These are phyloP conservation scores for Pantherophis guttatus DNA, from an alignment of 2,113 vertebrate species.

Conservation along the genomic window DNA sequence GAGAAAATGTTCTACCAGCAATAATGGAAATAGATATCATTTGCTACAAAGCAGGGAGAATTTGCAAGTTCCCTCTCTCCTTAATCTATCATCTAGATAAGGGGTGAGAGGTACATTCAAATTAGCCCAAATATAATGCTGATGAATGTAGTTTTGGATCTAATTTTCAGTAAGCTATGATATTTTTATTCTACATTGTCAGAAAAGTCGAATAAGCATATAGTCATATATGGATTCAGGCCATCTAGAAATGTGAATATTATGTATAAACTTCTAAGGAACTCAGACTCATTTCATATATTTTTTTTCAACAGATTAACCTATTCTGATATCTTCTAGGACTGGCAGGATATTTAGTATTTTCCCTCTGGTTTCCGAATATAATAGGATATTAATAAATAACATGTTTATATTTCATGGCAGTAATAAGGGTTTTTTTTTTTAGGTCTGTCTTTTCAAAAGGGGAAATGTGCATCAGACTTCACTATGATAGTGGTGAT, in stretches of 20 bases:
- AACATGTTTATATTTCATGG: too few species aligned
- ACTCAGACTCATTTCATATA: conserved; percentile 18
- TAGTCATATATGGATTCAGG: conserved; percentile 5
- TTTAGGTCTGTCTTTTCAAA: neutral
- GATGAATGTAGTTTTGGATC: neutral
- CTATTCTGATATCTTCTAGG: neutral
- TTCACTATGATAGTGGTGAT: too few species aligned
- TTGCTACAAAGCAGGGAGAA: neutral
- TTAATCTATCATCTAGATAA: neutral
- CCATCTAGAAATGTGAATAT: conserved; percentile 6
- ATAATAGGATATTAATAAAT: neutral
- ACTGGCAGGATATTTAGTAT: neutral
- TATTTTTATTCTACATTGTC: neutral
- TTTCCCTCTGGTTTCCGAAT: neutral
- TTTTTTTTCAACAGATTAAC: neutral
- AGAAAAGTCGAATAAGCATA: conserved; percentile 24
- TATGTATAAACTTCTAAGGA: neutral
- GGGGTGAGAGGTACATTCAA: neutral
- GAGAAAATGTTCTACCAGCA: neutral
- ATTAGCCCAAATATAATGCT: neutral
- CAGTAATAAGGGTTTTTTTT: too few species aligned
- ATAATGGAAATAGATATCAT: neutral
- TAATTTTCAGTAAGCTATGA: neutral
- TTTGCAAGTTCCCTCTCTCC: neutral
- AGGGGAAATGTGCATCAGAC: too few species aligned